Evolutionary conservation across 2,888 invertebrate genomes (phyloP), one percentile per base, ranked within the genome.

Genomic region (Drosophila paranaensis): DNA sequence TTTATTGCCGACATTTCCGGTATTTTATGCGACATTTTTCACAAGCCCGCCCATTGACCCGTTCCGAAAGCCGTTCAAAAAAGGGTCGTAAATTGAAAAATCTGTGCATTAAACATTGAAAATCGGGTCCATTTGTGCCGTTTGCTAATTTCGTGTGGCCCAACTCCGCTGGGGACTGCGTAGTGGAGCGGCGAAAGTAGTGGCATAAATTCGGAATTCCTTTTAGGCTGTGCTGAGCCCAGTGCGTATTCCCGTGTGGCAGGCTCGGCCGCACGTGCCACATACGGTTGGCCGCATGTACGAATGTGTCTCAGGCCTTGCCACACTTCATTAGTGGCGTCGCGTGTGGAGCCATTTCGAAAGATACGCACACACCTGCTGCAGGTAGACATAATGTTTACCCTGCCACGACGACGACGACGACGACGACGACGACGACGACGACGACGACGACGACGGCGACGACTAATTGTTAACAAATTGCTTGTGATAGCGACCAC

Each of bases 391-490:
- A 39, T 57, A 73, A 60, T 63, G 54, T 62, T 57, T 68, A 73
- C 54, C 71, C 63, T 53, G 78, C 63, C 73, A 65, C 65, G 13
- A 11, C 63, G 13, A 16, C 58, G 63, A 71, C 87, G 35, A 61
- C 65, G 13, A 11, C 64, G 16, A 65, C 62, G 8, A 16, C 62
- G 13, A 30, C 88, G n/a, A n/a, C n/a, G n/a, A n/a, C n/a, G n/a
- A n/a, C n/a, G n/a, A n/a, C n/a, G n/a, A n/a, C n/a, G n/a, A 16
- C 58, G 63, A 71, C 87, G 35, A 61, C 65, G 13, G 6, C 64
- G 16, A 65, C 62, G 13, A 30, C 88, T 85, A 84, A 84, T 88
- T 85, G 88, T 74, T 84, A 84, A 85, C 84, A 84, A 84, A 84
- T 85, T 84, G 88, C 88, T 67, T 69, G 66, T 74, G 85, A 84